Conservation (phyloP, 2,113 vertebrate genomes). For the Nothobranchius kuhntae region DNA sequence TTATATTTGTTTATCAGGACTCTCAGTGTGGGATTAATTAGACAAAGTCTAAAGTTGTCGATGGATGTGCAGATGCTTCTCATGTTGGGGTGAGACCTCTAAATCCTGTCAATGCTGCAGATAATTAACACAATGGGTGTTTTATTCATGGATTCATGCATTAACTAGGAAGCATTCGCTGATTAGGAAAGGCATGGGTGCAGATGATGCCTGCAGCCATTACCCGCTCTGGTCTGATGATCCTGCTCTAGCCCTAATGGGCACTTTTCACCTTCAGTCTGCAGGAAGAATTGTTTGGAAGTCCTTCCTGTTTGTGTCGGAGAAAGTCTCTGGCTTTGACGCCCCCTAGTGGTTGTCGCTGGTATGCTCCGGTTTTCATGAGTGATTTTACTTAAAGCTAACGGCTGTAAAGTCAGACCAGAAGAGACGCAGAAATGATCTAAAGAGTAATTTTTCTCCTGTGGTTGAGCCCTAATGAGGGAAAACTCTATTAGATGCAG, state of each 20-base stretch:
- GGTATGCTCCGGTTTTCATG: too few species aligned
- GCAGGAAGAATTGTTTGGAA: not conserved
- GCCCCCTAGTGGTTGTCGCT: not conserved
- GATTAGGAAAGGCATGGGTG: not conserved
- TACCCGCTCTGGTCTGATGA: too few species aligned
- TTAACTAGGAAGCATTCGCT: not conserved
- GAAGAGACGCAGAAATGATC: too few species aligned
- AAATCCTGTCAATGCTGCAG: constrained; percentile 12
- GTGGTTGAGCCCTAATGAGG: too few species aligned
- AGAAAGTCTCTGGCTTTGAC: not conserved
- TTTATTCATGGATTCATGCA: not conserved
- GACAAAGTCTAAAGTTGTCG: constrained; percentile 17
- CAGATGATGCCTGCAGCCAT: not conserved
- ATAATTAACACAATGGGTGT: constrained; percentile 5
- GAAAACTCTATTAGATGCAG: too few species aligned
- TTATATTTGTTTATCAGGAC: constrained; percentile 11
- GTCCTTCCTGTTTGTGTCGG: not conserved
- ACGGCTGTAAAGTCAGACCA: too few species aligned
- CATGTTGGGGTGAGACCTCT: constrained; percentile 21
- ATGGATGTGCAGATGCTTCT: constrained; percentile 27
- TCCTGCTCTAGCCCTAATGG: too few species aligned
- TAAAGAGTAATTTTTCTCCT: too few species aligned
- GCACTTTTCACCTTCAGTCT: too few species aligned
- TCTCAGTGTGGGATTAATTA: constrained; percentile 41
- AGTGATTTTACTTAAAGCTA: too few species aligned